Base-by-base conservation (phyloP, 2,888 invertebrate species). In the Germaria angustata region DNA sequence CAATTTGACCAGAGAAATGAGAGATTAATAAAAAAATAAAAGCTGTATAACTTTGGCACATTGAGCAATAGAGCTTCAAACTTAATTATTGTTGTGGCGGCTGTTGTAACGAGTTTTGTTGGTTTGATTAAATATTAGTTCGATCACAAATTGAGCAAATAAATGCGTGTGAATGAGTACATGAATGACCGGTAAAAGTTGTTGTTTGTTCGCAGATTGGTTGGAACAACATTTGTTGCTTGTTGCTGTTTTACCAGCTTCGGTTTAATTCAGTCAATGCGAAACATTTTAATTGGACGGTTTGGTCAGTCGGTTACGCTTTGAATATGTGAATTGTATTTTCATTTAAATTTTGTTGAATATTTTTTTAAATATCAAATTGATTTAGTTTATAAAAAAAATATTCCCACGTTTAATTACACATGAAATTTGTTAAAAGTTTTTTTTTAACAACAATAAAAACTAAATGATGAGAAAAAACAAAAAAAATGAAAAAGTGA, bases 201-300 rank as follows among this genome's bases (percentile, higher is more conserved):
- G 51, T 41, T 46, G 15, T 2, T 34, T 44, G 15, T 53, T 53
- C 13, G 17, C 34, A 32, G 24, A 41, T 61, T 53, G 34, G 53
- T 71, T 78, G 61, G 51, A 44, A 59, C 66, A 77, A 51, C 71
- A 81, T 78, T 59, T 79, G 82, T 79, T 82, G 78, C 63, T 76
- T 76, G 41, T 46, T 57, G 51, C 17, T 46, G 39, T 63, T 61
- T 69, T 41, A 20, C 65, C 57, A 71, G 46, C 53, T 59, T 49
- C 59, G 46, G 32, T 57, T 65, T 32, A 49, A 55, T 39, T 72
- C 32, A 82, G 82, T 82, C 71, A 46, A 49, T 76, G 55, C 71
- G 53, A 9, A 76, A 59, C 79, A 53, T 68, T 82, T 57, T 8
- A 71, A 66, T 39, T 32, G 15, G 13, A 39, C 53, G 22, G 53